Evolutionary conservation across 2,113 vertebrate species (phyloP).

Genomic region (Murina feae): DNA sequence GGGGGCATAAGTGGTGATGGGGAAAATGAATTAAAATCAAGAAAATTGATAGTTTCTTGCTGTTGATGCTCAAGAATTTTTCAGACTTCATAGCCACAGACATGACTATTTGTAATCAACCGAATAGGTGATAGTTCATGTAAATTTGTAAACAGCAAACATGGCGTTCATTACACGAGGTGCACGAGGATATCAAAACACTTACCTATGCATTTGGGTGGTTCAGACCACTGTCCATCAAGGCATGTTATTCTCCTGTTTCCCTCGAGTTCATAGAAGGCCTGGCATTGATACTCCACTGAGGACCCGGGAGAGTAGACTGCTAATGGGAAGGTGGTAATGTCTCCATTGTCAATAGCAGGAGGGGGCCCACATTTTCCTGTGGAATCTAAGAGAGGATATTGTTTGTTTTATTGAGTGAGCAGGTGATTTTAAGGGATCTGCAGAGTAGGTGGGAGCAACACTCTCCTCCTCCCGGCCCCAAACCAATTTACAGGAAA

Average conservation of each 20-base stretch:
- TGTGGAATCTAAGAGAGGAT: not conserved
- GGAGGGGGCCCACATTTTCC: not conserved
- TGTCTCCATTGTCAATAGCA: not conserved
- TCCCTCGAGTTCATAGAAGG: not conserved
- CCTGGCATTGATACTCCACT: not conserved
- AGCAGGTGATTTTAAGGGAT: not conserved
- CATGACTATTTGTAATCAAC: not conserved
- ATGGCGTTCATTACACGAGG: fast-evolving
- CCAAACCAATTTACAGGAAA: too few relatives aligned
- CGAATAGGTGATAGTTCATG: not conserved
- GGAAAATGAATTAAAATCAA: too few relatives aligned
- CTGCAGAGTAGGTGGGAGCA: not conserved
- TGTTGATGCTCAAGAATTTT: not conserved
- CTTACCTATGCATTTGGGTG: not conserved
- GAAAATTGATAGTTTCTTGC: not conserved
- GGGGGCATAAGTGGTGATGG: too few relatives aligned
- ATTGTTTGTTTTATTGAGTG: not conserved
- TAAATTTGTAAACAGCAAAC: not conserved
- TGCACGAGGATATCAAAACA: not conserved
- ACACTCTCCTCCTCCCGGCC: too few relatives aligned
- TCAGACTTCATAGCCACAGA: not conserved
- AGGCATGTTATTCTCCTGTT: not conserved
- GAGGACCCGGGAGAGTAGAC: not conserved
- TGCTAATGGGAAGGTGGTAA: not conserved
- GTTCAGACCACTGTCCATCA: not conserved